Evolutionary conservation across 2,888 invertebrate species (phyloP).

Genomic region (Rambutsinella grinnellia): DNA sequence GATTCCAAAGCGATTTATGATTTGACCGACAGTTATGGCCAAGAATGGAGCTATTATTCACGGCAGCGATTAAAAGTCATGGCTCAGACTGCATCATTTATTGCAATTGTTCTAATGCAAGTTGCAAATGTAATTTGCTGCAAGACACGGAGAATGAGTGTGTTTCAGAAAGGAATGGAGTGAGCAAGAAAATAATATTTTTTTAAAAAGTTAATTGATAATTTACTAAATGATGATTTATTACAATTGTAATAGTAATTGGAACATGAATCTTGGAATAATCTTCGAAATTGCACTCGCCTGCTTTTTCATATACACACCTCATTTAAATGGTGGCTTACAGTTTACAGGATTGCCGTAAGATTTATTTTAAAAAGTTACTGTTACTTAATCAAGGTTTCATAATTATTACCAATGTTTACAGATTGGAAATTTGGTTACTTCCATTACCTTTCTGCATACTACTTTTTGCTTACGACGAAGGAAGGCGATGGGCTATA

Average conservation of each 20-base stretch:
- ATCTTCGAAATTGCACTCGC: slow-evolving; percentile 57
- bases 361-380: slow-evolving; percentile 3
- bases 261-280: slow-evolving; percentile 64
- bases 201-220: not conserved
- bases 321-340: slow-evolving; percentile 44
- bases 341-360: slow-evolving; percentile 50
- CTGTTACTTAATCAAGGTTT: slow-evolving; percentile 62
- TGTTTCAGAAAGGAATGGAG: slow-evolving; percentile 68
- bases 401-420: no score
- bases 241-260: slow-evolving; percentile 52
- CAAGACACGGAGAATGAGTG: slow-evolving; percentile 63
- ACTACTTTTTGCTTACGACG: slow-evolving; percentile 73
- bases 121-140: slow-evolving; percentile 64
- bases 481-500: slow-evolving; percentile 68
- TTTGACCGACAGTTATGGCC: slow-evolving; percentile 63
- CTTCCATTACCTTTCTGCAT: slow-evolving; percentile 73
- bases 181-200: slow-evolving; percentile 60
- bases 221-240: slow-evolving; percentile 67
- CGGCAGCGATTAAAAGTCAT: slow-evolving; percentile 53
- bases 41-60: slow-evolving; percentile 59
- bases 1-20: slow-evolving; percentile 62
- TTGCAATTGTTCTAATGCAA: slow-evolving; percentile 64
- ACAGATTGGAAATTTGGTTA: slow-evolving; percentile 72
- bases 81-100: slow-evolving; percentile 64
- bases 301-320: slow-evolving; percentile 63